phyloP scores from a whole-genome alignment of 1,140 invertebrate genomes.

The Drosophila kanapiae region DNA sequence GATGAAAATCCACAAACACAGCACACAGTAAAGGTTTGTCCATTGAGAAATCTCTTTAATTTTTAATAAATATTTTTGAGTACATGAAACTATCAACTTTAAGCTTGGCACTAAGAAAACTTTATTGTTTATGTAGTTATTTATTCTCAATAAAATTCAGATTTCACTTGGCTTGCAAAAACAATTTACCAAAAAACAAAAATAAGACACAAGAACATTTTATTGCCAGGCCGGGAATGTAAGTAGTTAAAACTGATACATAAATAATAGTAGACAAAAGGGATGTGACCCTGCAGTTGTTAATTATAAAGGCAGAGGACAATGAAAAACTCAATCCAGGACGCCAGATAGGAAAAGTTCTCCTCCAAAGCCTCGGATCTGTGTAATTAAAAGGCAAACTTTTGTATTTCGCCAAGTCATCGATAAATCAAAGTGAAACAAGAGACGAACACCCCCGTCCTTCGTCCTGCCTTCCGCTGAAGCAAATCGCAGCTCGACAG shows the following conservation, averaged over 20 bases:
- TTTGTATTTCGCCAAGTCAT: conserved; percentile 64
- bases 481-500: conserved; percentile 68
- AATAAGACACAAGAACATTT: background rate
- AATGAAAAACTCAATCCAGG: conserved; percentile 5
- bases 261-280: background rate
- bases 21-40: background rate
- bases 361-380: background rate
- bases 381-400: conserved; percentile 65
- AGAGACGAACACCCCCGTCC: conserved; percentile 1
- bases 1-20: background rate
- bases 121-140: background rate
- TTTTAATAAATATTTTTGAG: background rate
- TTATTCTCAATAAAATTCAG: background rate
- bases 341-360: background rate
- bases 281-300: background rate
- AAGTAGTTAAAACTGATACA: background rate
- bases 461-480: background rate
- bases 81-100: background rate
- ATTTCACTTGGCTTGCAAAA: background rate
- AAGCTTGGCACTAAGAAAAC: background rate
- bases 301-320: conserved; percentile 7
- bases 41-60: background rate
- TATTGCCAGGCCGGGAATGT: too few relatives aligned
- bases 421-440: conserved; percentile 75
- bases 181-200: background rate